Percentiles rank a stretch among this genome's conserved stretches.
Conservation (phyloP, 2,888 invertebrate species). For the Isotomurus palustris region DNA sequence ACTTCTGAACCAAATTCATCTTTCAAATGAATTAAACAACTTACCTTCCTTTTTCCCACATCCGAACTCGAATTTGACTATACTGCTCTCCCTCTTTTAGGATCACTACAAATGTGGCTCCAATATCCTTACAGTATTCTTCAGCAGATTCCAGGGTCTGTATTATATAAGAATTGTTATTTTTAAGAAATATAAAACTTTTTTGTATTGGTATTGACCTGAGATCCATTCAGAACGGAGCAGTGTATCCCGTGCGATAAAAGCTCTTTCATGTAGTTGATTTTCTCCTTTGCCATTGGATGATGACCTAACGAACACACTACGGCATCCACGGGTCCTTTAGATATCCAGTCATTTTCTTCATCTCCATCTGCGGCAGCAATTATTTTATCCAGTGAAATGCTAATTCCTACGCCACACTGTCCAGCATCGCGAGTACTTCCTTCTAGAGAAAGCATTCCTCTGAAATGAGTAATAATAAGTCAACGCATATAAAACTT, state of each 20-base stretch:
- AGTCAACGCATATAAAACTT: no score
- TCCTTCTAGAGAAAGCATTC: constrained; percentile 13
- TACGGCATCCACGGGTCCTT: constrained; percentile 59
- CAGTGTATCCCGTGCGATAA: constrained; percentile 68
- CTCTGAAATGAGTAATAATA: no score
- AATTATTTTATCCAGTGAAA: constrained; percentile 69
- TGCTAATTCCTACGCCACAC: constrained; percentile 74
- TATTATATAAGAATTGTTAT: constrained; percentile 7
- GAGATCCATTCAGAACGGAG: constrained; percentile 58
- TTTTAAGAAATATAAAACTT: neutral
- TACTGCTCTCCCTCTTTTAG: constrained; percentile 60
- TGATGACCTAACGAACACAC: constrained; percentile 62
- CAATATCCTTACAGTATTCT: constrained; percentile 58
- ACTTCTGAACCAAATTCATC: no score
- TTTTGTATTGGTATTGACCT: constrained; percentile 47
- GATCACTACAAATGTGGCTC: constrained; percentile 62
- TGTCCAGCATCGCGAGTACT: constrained; percentile 50
- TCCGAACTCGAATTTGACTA: constrained; percentile 56
- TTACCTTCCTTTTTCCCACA: constrained; percentile 61
- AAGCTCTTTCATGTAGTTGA: constrained; percentile 58
- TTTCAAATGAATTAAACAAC: constrained; percentile 4
- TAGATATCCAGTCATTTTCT: constrained; percentile 52
- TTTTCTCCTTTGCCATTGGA: constrained; percentile 55
- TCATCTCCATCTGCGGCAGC: constrained; percentile 35
- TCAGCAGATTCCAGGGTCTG: constrained; percentile 63